phyloP scores from a whole-genome alignment of 2,113 vertebrate species.

The Nicator chloris region DNA sequence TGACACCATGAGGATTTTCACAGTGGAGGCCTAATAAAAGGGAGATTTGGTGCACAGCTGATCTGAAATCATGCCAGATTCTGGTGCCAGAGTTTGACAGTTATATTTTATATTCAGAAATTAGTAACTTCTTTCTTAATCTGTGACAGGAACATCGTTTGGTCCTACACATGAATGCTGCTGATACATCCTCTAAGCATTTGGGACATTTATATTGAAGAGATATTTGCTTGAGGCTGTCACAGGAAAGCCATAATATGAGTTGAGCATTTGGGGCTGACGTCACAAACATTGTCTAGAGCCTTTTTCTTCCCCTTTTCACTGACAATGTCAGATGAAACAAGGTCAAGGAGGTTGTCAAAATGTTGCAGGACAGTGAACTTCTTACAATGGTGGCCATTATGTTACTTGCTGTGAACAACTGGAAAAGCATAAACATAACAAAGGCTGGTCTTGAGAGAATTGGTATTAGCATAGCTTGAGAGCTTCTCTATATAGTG shows the following conservation, averaged over 20 bases:
- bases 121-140: neutral
- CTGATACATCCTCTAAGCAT: neutral
- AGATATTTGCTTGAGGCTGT: neutral
- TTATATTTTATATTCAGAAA: neutral
- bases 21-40: neutral
- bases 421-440: neutral
- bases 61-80: neutral
- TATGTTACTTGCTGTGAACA: neutral
- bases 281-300: neutral
- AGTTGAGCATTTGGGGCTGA: accelerated
- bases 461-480: neutral
- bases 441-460: neutral
- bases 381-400: neutral
- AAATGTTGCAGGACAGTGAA: accelerated
- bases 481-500: neutral
- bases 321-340: neutral
- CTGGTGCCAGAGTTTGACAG: neutral
- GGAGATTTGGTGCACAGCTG: neutral
- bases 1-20: neutral
- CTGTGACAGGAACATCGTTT: neutral
- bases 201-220: neutral
- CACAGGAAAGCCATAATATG: neutral
- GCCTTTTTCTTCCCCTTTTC: neutral
- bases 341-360: neutral
- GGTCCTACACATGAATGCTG: neutral